Evolutionary conservation across 2,797 vertebrate species (phyloP).

Genomic region (Galagoides demidoff): DNA sequence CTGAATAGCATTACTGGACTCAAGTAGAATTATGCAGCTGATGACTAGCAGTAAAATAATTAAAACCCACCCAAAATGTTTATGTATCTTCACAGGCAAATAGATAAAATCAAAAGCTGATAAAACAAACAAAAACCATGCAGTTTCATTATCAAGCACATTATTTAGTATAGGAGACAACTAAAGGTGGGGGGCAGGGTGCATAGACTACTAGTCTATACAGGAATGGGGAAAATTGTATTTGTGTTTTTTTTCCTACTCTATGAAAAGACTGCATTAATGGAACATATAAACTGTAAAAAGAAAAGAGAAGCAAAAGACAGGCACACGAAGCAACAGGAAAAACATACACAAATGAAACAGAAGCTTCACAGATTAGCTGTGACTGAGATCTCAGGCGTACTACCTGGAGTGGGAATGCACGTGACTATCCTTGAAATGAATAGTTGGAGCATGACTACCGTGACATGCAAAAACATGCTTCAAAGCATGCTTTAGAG

Average conservation of each 20-base stretch:
- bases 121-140: neutral
- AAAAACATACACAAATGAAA: neutral
- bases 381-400: neutral
- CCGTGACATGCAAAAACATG: neutral
- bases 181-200: neutral
- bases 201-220: too few species aligned
- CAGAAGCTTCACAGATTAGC: neutral
- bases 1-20: neutral
- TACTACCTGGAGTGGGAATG: neutral
- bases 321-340: neutral
- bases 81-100: neutral
- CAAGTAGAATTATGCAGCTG: neutral
- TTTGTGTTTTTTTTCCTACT: neutral
- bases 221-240: neutral
- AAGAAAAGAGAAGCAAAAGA: neutral
- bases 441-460: neutral
- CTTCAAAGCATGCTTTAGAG: neutral
- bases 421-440: neutral
- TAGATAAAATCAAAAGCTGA: neutral
- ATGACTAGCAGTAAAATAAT: neutral
- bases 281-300: conserved; percentile 2
- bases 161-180: neutral
- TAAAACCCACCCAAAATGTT: neutral
- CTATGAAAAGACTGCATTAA: neutral
- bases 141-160: neutral